A percentile compares a stretch with the other conserved stretches of the same genome.
These are phyloP conservation scores for Colletes gigas DNA, from an alignment of 1,140 invertebrate genomes.

Conservation along the genomic window DNA sequence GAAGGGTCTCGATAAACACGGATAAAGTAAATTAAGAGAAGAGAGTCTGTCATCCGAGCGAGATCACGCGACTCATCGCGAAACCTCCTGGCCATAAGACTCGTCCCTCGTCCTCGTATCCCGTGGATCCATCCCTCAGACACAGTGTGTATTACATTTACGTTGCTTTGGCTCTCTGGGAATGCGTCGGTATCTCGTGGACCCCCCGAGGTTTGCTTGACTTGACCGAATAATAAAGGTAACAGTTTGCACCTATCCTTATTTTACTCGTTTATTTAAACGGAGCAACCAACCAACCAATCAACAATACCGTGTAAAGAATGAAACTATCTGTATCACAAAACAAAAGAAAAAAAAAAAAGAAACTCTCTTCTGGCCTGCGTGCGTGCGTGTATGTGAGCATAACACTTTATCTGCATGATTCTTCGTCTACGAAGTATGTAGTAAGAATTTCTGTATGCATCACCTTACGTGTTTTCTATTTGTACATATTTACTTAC, in stretches of 20 bases:
- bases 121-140: slow-evolving; percentile 57
- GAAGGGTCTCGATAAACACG: background rate
- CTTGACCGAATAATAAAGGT: slow-evolving; percentile 81
- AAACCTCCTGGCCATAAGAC: background rate
- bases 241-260: slow-evolving; percentile 81
- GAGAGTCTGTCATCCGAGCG: slow-evolving; percentile 43
- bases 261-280: slow-evolving; percentile 67
- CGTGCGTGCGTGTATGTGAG: slow-evolving; percentile 65
- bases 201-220: slow-evolving; percentile 82
- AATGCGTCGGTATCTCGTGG: slow-evolving; percentile 83
- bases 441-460: slow-evolving; percentile 34
- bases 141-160: slow-evolving; percentile 82
- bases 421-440: slow-evolving; percentile 48
- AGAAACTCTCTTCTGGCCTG: slow-evolving; percentile 66
- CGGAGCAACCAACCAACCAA: slow-evolving; percentile 48
- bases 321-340: slow-evolving; percentile 10
- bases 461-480: slow-evolving; percentile 40
- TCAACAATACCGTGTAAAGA: slow-evolving; percentile 25
- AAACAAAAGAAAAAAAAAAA: slow-evolving; percentile 12
- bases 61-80: slow-evolving; percentile 53
- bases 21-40: background rate
- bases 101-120: background rate
- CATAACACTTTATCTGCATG: slow-evolving; percentile 68
- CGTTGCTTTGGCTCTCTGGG: slow-evolving; percentile 84
- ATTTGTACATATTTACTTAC: slow-evolving; percentile 62